Conservation (phyloP, 2,113 vertebrate species). For the Scomber japonicus region DNA sequence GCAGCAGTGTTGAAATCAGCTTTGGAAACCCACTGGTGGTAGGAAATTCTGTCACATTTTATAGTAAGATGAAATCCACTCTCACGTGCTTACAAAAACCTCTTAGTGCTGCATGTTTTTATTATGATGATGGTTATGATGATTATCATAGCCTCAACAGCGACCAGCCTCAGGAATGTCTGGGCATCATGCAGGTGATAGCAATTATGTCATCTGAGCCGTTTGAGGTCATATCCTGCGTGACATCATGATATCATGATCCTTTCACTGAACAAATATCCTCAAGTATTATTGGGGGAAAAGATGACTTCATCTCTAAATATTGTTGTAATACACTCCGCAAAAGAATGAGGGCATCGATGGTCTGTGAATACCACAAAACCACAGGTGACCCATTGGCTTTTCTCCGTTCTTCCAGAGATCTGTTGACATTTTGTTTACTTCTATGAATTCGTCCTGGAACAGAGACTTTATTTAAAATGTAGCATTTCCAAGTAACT, state of each 20-base stretch:
- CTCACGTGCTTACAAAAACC: slow-evolving; percentile 15
- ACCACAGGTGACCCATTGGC: slow-evolving; percentile 11
- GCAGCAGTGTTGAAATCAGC: slow-evolving; percentile 28
- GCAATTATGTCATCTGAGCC: slow-evolving; percentile 69
- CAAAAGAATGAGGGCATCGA: slow-evolving; percentile 67
- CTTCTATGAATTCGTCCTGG: background rate
- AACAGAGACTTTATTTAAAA: background rate
- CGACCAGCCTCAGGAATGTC: slow-evolving; percentile 53
- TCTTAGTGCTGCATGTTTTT: slow-evolving; percentile 29
- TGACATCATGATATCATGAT: slow-evolving; percentile 58
- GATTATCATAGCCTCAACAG: slow-evolving; percentile 13
- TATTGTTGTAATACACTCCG: slow-evolving; percentile 58
- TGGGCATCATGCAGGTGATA: slow-evolving; percentile 66
- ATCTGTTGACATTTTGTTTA: slow-evolving; percentile 4
- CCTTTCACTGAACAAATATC: slow-evolving; percentile 52
- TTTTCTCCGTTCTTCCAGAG: background rate
- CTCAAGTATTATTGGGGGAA: slow-evolving; percentile 38
- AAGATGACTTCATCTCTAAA: slow-evolving; percentile 68
- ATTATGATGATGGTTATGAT: slow-evolving; percentile 20
- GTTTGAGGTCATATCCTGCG: slow-evolving; percentile 64
- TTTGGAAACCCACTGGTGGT: slow-evolving; percentile 16
- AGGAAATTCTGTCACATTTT: slow-evolving; percentile 49
- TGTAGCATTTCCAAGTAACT: background rate
- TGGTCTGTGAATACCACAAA: slow-evolving; percentile 50
- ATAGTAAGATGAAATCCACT: slow-evolving; percentile 43